phyloP scores from a whole-genome alignment of 2,113 vertebrate species.

The Scatophagus argus region DNA sequence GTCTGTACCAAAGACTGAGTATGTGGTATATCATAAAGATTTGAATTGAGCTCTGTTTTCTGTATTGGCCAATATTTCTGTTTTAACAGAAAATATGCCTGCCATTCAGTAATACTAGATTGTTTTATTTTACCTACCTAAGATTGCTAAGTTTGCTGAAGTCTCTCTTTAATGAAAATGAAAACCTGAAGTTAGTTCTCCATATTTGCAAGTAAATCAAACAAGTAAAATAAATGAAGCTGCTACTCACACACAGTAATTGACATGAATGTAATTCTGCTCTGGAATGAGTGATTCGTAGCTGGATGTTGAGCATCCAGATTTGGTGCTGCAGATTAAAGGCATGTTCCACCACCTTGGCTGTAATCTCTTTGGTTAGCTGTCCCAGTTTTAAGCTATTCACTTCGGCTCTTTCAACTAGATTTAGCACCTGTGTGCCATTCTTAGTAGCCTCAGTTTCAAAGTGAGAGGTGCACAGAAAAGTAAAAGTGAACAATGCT shows the following conservation, averaged over 20 bases:
- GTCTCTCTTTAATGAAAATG: slow-evolving; percentile 5
- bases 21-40: background rate
- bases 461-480: slow-evolving; percentile 67
- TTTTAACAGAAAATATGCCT: background rate
- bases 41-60: background rate
- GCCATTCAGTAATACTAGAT: background rate
- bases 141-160: no score
- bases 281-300: slow-evolving; percentile 59
- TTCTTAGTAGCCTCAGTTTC: slow-evolving; percentile 29
- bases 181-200: slow-evolving; percentile 1
- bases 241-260: slow-evolving; percentile 37
- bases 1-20: no score
- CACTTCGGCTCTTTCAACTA: slow-evolving; percentile 53
- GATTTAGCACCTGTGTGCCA: slow-evolving; percentile 67
- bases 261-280: slow-evolving; percentile 48
- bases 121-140: background rate
- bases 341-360: slow-evolving; percentile 18
- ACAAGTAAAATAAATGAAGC: slow-evolving; percentile 32
- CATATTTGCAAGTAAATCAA: slow-evolving; percentile 21
- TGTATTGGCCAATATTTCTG: background rate
- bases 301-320: slow-evolving; percentile 50
- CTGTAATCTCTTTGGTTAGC: slow-evolving; percentile 63
- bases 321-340: slow-evolving; percentile 42
- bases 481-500: slow-evolving; percentile 76
- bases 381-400: slow-evolving; percentile 37